Base-by-base conservation (phyloP, 2,888 invertebrate genomes). In the Nebria brevicollis region DNA sequence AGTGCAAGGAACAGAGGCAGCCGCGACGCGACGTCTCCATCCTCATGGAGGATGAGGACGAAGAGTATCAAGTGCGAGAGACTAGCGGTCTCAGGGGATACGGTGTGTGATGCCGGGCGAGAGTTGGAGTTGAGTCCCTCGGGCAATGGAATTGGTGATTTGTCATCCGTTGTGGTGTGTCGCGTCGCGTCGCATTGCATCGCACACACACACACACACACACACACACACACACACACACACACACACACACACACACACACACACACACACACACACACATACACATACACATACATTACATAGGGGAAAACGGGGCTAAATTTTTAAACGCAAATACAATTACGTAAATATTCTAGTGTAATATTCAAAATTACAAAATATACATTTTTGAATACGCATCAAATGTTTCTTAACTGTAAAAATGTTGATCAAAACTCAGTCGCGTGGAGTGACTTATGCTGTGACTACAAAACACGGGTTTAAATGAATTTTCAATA, bases 131-230 rank as follows among this genome's bases (percentile, higher is more conserved):
- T 75, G 73, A 80, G 70, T 84, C 84, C 83, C 84, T 78, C 77
- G 83, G 78, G 83, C 82, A 83, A 82, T 82, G 82, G 82, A 84
- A 84, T 83, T 84, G 84, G 83, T 84, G 84, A 84, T 84, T 84
- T 84, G 84, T 84, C 84, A 84, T 84, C 83, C 84, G 81, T 82
- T 77, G 81, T 72, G 81, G 68, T 72, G 65, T 34, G 26, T 77
- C 72, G 73, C 72, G 72, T 72, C 78, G 78, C 73, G 66, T 66
- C 73, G 66, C 73, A 42, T 41, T n/a, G 26, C 41, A 73, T 41
- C 54, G 54, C 54, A 7, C 13, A 15, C 68, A 68, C 7, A 68
- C 68, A 41, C 42, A 72, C 72, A 72, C 34, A 72, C 7, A 15
- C 68, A 68, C 68, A 13, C 7, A 41, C 42, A 72, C 72, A 72